Percentiles rank a stretch among this genome's conserved stretches.
Evolutionary conservation across 1,140 invertebrate species (phyloP).

Genomic region (Limonius californicus): DNA sequence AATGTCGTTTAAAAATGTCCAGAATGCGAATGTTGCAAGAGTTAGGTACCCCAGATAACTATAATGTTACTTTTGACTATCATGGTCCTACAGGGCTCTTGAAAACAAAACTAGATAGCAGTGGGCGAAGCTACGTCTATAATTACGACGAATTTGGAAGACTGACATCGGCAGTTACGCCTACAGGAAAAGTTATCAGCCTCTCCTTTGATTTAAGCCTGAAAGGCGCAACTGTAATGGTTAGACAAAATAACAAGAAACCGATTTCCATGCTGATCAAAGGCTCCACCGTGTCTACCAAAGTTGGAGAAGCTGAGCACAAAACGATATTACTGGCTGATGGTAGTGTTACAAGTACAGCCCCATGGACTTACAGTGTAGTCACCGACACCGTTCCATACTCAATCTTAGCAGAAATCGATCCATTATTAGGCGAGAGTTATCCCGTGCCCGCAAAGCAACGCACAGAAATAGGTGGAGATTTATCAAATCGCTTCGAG

Average conservation of each 20-base stretch:
- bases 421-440: slow-evolving; percentile 78
- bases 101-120: slow-evolving; percentile 83
- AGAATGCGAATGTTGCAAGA: slow-evolving; percentile 85
- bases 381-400: slow-evolving; percentile 84
- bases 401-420: slow-evolving; percentile 75
- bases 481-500: slow-evolving; percentile 89
- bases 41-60: slow-evolving; percentile 84
- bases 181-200: slow-evolving; percentile 84
- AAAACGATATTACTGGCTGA: slow-evolving; percentile 76
- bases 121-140: slow-evolving; percentile 89
- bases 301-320: slow-evolving; percentile 74
- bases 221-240: slow-evolving; percentile 82
- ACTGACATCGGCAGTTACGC: slow-evolving; percentile 83
- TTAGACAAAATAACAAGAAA: slow-evolving; percentile 76
- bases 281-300: slow-evolving; percentile 77
- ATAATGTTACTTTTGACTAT: slow-evolving; percentile 91
- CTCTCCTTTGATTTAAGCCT: slow-evolving; percentile 82
- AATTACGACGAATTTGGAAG: slow-evolving; percentile 94
- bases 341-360: slow-evolving; percentile 72
- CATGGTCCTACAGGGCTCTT: slow-evolving; percentile 83
- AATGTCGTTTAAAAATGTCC: slow-evolving; percentile 84
- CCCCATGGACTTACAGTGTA: slow-evolving; percentile 78
- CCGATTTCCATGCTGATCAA: slow-evolving; percentile 83
- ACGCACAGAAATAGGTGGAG: slow-evolving; percentile 81
- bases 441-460: slow-evolving; percentile 89